Evolutionary conservation across 1,140 invertebrate genomes (phyloP).

Genomic region (Cheumatopsyche charites): DNA sequence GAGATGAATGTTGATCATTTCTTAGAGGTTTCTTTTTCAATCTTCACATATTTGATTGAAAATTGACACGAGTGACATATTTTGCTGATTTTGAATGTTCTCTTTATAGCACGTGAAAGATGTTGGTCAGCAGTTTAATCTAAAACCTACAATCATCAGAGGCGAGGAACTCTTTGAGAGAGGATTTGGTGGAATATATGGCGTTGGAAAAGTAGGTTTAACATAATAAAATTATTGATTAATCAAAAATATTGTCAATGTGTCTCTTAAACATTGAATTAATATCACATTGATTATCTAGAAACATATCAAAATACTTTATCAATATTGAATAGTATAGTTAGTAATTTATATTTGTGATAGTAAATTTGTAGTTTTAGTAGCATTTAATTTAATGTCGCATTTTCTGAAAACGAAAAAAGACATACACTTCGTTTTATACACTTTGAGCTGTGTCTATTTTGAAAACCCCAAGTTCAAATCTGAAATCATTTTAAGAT

Average conservation of each 20-base stretch:
- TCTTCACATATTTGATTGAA: not conserved
- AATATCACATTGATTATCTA: too few species aligned
- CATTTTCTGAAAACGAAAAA: too few species aligned
- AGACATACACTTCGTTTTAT: too few species aligned
- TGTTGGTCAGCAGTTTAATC: constrained; percentile 68
- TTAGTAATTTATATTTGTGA: too few species aligned
- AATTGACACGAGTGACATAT: not conserved
- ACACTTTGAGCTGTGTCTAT: too few species aligned
- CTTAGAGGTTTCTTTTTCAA: constrained; percentile 64
- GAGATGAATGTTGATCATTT: constrained; percentile 85
- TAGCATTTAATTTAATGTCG: too few species aligned
- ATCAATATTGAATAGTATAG: too few species aligned
- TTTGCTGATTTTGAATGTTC: constrained; percentile 1
- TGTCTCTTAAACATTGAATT: not conserved
- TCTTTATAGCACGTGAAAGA: constrained; percentile 68
- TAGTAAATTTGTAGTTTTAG: too few species aligned
- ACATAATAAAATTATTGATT: not conserved
- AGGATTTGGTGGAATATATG: constrained; percentile 87
- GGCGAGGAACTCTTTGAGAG: constrained; percentile 75
- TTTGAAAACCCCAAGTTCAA: too few species aligned
- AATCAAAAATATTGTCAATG: too few species aligned
- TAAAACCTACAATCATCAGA: constrained; percentile 72
- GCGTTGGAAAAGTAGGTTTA: constrained; percentile 71
- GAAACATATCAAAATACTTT: too few species aligned
- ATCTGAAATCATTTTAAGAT: too few species aligned